Evolutionary conservation across 1,140 invertebrate genomes (phyloP).

Genomic region (Drosophila azteca): DNA sequence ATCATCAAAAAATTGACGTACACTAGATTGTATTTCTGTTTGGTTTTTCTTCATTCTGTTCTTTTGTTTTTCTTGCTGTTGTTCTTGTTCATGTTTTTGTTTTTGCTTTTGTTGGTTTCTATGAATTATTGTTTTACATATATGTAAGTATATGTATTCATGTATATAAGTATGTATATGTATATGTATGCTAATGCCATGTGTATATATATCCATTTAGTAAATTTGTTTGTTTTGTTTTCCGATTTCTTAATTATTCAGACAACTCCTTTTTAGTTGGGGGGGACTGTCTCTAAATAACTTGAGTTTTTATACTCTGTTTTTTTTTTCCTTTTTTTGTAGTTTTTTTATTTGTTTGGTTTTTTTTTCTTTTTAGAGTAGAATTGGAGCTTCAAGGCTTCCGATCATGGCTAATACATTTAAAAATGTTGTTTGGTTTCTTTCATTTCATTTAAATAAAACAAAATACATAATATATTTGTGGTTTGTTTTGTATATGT

Average conservation of each 20-base stretch:
- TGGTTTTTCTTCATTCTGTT: conserved; percentile 22
- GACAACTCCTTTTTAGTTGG: conserved; percentile 11
- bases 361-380: conserved; percentile 20
- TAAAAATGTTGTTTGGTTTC: conserved; percentile 52
- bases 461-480: conserved; percentile 69
- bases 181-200: conserved; percentile 3
- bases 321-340: too few species aligned
- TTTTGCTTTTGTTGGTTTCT: conserved; percentile 22
- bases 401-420: conserved; percentile 47
- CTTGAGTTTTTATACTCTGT: background rate
- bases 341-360: background rate
- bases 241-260: conserved; percentile 18
- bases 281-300: conserved; percentile 34
- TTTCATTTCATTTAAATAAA: conserved; percentile 17
- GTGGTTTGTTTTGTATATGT: conserved; percentile 62
- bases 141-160: conserved; percentile 53
- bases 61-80: conserved; percentile 22
- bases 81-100: conserved; percentile 18
- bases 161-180: conserved; percentile 21
- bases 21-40: conserved; percentile 76
- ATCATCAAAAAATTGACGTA: conserved; percentile 82
- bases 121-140: conserved; percentile 59
- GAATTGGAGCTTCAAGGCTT: conserved; percentile 43
- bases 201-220: conserved; percentile 41
- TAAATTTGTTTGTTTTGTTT: conserved; percentile 51